Base-by-base conservation (phyloP, 2,797 vertebrate genomes). In the Platalea minor region DNA sequence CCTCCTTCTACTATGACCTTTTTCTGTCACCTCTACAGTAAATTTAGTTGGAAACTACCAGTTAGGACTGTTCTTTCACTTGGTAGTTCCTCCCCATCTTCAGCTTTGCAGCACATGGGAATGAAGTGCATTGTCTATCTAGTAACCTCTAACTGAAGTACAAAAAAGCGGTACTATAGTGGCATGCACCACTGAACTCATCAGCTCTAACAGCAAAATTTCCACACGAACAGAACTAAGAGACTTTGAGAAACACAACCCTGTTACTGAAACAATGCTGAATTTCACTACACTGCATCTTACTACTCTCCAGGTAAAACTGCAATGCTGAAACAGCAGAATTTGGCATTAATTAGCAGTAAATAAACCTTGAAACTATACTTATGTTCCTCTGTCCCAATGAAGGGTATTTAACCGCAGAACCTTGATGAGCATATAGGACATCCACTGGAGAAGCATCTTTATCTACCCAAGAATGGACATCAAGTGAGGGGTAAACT, bases 141-240 rank as follows among this genome's bases (percentile, higher is more conserved):
- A 25, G 11, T 12, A 29, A 61, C 29, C 43, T 25, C 0, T 6
- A 43, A 17, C 31, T 21, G 17, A 37, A 73, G n/a, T 10, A 50
- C 4, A 21, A 33, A 3, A 3, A n/a, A 23, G 19, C 3, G n/a
- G 9, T 3, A 14, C 1, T 10, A 3, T 0, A 31, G 41, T 10
- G 29, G 17, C 57, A 75, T 1, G 6, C 17, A 45, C 17, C 29
- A 21, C 70, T 39, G 11, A 60, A 37, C n/a, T 26, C 1, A 61
- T 14, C 50, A 74, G 56, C 33, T 77, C 2, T 1, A 70, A 57
- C 46, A 65, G 23, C 19, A 3, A 24, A 39, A 6, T 3, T 31
- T 7, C 24, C n/a, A 10, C 24, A 26, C 35, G 11, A 60, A 17
- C 5, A 10, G 26, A 60, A 17, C 15, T 24, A n/a, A 57, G 18